Base-by-base conservation (phyloP, 2,888 invertebrate species). In the Campoletis raptor region DNA sequence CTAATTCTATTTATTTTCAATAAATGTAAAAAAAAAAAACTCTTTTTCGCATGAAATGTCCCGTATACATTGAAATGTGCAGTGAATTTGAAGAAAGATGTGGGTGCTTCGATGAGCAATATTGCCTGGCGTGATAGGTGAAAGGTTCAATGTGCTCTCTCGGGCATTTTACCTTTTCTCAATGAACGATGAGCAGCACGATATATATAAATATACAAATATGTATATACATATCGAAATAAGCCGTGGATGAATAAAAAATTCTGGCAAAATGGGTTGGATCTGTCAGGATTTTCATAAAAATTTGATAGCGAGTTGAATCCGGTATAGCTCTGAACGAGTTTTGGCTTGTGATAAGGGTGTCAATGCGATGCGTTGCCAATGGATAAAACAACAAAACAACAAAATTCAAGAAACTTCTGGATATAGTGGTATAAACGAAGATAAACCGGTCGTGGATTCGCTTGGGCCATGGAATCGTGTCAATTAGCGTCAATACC, bases 51-150 rank as follows among this genome's bases (percentile, higher is more conserved):
- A 61, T 15, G 10, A 64, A 42, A 61, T 24, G 45, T 7, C 61
- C 10, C 64, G 36, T 76, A 18, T 24, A 9, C 57, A 54, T 7
- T 7, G 3, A 21, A 42, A 42, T 61, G 21, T 18, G 66, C 10
- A n/a, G 36, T 30, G n/a, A 30, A 66, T 66, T 61, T 66, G 6
- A 45, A 37, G 36, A 42, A 64, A 69, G 67, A 81, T 74, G 73
- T 21, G 72, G 70, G 85, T 86, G 86, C 85, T 83, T 82, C 88
- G 88, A 89, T 88, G 87, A 91, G 89, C 90, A 89, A 91, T 91
- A 92, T 91, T 89, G 61, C 73, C 85, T 90, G 90, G 90, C 92
- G 92, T 93, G 92, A 93, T 92, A 93, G 92, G 93, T 93, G 93
- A 93, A 93, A 92, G 92, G 93, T 93, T 93, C 92, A 92, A 92